Conservation (phyloP, 2,113 vertebrate genomes). For the Sapayoa aenigma region DNA sequence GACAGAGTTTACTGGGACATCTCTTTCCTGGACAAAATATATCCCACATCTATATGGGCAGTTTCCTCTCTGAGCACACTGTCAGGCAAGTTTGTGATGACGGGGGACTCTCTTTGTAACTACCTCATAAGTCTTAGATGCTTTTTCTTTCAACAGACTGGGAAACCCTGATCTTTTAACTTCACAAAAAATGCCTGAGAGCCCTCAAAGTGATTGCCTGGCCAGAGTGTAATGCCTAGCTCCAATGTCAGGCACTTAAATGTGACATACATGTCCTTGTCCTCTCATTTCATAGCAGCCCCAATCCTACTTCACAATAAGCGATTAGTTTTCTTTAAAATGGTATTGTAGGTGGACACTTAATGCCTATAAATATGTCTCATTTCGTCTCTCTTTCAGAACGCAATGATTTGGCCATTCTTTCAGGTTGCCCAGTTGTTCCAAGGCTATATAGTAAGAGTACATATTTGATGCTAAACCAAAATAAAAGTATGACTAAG, state of each 20-base stretch:
- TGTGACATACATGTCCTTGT: rapidly evolving
- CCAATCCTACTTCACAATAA: neutral
- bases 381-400: neutral
- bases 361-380: neutral
- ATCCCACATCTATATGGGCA: neutral
- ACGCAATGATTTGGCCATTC: neutral
- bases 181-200: neutral
- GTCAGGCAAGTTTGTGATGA: neutral
- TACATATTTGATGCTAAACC: neutral
- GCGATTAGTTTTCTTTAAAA: neutral
- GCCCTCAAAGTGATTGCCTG: neutral
- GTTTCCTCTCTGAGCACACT: neutral
- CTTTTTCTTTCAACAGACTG: neutral
- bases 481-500: rapidly evolving
- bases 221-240: neutral
- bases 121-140: neutral
- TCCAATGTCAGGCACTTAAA: neutral
- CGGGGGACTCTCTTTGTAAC: neutral
- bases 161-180: neutral
- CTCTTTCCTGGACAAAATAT: neutral
- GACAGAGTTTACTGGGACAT: neutral
- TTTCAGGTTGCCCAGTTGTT: neutral
- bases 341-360: neutral
- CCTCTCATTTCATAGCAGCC: neutral
- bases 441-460: neutral